Base-by-base conservation (phyloP, 2,888 invertebrate species). In the Holacanthella duospinosa region DNA sequence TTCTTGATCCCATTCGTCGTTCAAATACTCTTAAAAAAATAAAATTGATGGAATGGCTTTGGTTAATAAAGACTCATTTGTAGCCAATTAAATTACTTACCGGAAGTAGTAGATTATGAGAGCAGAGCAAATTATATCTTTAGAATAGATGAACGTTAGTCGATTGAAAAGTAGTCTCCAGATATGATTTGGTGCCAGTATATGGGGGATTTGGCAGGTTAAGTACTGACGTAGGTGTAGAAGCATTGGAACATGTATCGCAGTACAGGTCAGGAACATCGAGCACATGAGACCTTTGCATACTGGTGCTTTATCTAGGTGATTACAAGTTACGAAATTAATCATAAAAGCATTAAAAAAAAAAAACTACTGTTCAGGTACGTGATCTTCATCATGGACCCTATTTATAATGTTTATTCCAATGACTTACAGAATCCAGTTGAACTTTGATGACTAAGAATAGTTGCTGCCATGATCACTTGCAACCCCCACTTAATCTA, bases 101-200 rank as follows among this genome's bases (percentile, higher is more conserved):
- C 77, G 75, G 71, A 81, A 80, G 70, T 80, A 80, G 74, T 80
- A 81, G 58, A 81, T 76, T 26, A 81, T 76, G 36, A 81, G 73
- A 25, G 78, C 77, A 43, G 80, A 80, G 68, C 80, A 78, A 28
- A 81, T 74, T 43, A 81, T 70, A 71, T 81, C 81, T 73, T 81
- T 81, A 1, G 80, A 76, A 66, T 81, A 80, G 43, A 80, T 73
- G 73, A 80, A 81, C 1, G 79, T 79, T 29, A 79, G 67, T 62
- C 79, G 65, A 65, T 70, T 71, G 54, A 71, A 68, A 21, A 73
- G 60, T 4, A 73, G 56, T 62, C 68, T 58, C 71, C 73, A 71
- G 55, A 70, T 64, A 26, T 70, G 67, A 54, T 63, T 64, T 44
- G 68, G 66, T 28, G 62, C 74, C 66, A 80, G 75, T 62, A 79